A percentile compares a stretch with the other conserved stretches of the same genome.
These are phyloP conservation scores for Agrotis clavis DNA, from an alignment of 2,888 invertebrate species.

Conservation along the genomic window DNA sequence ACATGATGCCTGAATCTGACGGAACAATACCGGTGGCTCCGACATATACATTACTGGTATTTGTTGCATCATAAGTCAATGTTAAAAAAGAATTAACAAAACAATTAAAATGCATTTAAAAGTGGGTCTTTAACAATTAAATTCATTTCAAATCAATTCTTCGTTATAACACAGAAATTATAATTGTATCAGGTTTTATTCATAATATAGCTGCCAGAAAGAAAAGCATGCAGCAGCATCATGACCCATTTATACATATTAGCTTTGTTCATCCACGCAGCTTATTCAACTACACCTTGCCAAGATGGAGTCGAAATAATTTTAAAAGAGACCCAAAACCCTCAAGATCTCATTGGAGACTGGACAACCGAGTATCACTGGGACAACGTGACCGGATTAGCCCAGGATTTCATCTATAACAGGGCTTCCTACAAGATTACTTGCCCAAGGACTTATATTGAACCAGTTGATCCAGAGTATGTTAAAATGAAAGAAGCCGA, in stretches of 20 bases:
- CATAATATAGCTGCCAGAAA: neutral
- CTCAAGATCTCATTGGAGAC: slow-evolving; percentile 39
- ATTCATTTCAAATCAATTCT: neutral
- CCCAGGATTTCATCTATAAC: slow-evolving; percentile 13
- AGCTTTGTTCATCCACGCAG: slow-evolving; percentile 21
- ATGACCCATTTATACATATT: slow-evolving; percentile 30
- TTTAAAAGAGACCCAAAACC: slow-evolving; percentile 3
- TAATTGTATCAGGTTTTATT: neutral
- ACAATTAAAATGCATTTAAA: neutral
- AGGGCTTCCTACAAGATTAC: neutral
- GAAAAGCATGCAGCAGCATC: neutral
- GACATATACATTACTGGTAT: too few relatives aligned
- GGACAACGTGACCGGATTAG: slow-evolving; percentile 40
- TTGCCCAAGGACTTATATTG: slow-evolving; percentile 39
- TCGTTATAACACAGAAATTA: too few relatives aligned
- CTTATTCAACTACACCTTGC: slow-evolving; percentile 16
- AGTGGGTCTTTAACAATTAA: neutral
- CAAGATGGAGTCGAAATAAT: slow-evolving; percentile 41
- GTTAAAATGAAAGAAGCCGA: slow-evolving; percentile 28
- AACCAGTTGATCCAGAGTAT: slow-evolving; percentile 8
- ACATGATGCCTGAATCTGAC: too few relatives aligned
- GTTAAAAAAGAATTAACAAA: too few relatives aligned
- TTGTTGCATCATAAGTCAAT: too few relatives aligned
- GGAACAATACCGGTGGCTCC: too few relatives aligned
- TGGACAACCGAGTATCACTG: slow-evolving; percentile 54